phyloP scores from a whole-genome alignment of 2,797 vertebrate genomes.

The Austrolebias charrua region DNA sequence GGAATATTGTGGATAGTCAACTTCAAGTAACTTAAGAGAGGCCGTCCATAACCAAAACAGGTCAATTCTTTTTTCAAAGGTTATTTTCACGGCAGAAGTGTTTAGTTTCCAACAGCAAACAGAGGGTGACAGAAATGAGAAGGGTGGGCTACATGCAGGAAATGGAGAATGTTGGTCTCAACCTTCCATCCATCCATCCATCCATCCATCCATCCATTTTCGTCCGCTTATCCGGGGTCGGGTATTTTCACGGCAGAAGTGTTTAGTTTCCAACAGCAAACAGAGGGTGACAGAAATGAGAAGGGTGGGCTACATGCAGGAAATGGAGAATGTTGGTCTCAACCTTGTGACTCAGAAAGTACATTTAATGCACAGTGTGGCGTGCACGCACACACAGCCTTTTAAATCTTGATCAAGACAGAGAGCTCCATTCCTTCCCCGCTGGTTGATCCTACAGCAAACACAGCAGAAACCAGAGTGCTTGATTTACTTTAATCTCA shows the following conservation, averaged over 20 bases:
- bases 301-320: slow-evolving; percentile 21
- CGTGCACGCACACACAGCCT: slow-evolving; percentile 15
- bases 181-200: too few relatives aligned
- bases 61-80: slow-evolving; percentile 58
- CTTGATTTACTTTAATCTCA: slow-evolving; percentile 70
- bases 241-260: slow-evolving; percentile 34
- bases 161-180: slow-evolving; percentile 26
- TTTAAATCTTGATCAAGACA: slow-evolving; percentile 64
- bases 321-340: slow-evolving; percentile 25
- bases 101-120: slow-evolving; percentile 43
- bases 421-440: slow-evolving; percentile 52
- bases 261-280: slow-evolving; percentile 42
- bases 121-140: slow-evolving; percentile 33
- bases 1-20: too few relatives aligned
- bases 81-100: slow-evolving; percentile 48
- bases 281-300: slow-evolving; percentile 30
- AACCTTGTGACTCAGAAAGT: slow-evolving; percentile 34
- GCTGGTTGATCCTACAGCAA: slow-evolving; percentile 61
- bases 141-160: slow-evolving; percentile 19
- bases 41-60: slow-evolving; percentile 65
- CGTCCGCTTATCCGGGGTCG: too few relatives aligned
- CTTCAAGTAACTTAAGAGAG: slow-evolving; percentile 32
- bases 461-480: slow-evolving; percentile 60
- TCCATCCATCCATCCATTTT: too few relatives aligned
- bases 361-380: slow-evolving; percentile 13